Percentiles rank a stretch among this genome's conserved stretches.
Conservation (phyloP, 2,797 vertebrate species). For the Pangasius mekongensis region DNA sequence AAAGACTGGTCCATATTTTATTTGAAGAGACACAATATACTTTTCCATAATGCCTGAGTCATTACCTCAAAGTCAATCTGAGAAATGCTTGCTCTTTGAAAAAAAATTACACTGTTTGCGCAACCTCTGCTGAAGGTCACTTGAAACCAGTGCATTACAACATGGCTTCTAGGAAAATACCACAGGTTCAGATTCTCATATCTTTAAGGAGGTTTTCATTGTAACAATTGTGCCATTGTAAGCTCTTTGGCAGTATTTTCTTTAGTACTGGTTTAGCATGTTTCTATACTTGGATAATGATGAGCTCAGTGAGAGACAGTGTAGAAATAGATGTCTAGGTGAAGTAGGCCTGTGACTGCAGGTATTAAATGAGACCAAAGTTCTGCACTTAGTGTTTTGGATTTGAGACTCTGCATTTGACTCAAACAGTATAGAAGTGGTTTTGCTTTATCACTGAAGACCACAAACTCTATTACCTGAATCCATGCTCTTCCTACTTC, state of each 20-base stretch:
- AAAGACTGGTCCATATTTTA: neutral
- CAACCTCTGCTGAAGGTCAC: neutral
- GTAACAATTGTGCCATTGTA: neutral
- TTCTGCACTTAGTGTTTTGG: neutral
- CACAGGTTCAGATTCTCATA: neutral
- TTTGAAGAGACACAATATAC: too few species aligned
- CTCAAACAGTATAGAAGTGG: neutral
- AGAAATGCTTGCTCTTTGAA: neutral
- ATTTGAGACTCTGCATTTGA: neutral
- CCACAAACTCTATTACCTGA: neutral
- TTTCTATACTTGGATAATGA: neutral
- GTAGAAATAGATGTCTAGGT: neutral
- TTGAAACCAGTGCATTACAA: neutral
- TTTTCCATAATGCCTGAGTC: neutral
- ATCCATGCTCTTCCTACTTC: neutral
- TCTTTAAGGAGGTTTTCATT: neutral
- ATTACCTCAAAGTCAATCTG: neutral
- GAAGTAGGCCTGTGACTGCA: neutral
- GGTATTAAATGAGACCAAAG: neutral
- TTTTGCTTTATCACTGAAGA: neutral
- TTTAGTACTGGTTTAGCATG: neutral
- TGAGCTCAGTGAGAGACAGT: neutral
- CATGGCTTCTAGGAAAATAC: slow-evolving; percentile 14
- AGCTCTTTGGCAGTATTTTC: neutral
- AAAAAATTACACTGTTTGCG: neutral